Evolutionary conservation across 2,888 invertebrate genomes (phyloP), one percentile per base, ranked within the genome.

Genomic region (Cosmorhoe ocellata): DNA sequence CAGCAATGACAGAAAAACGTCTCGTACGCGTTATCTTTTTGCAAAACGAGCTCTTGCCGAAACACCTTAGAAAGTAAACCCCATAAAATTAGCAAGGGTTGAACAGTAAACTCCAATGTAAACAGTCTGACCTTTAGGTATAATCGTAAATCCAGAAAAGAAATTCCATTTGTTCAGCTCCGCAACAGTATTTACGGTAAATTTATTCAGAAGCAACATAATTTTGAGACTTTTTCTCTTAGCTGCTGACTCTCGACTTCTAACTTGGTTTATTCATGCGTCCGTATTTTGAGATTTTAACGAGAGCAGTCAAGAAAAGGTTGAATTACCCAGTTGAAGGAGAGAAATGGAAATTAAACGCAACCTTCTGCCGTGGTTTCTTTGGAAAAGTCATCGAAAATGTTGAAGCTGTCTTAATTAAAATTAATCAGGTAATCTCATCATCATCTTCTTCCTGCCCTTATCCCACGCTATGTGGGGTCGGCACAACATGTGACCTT

Each of bases 121-220:
- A 56, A 43, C 54, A 46, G 55, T 34, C 48, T 53, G 54, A 54
- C 47, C 52, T 47, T 54, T 3, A 38, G 44, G 41, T 54, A 50
- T 41, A 58, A 52, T 46, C 56, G 56, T 58, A 62, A 62, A 60
- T 55, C 51, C 44, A 44, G 36, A 46, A 39, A 59, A 54, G 31
- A 51, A 48, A 34, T 48, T 51, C 50, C 51, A 51, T 46, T 57
- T 48, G 37, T 57, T 56, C 51, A 50, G 53, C 51, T 36, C 45
- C 41, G 49, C 32, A 46, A 45, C 38, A 36, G 51, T 46, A 48
- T 59, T 61, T 51, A 53, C 51, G 55, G 46, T 34, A 54, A 56
- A 57, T 61, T 61, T 61, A 61, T 59, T 54, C 53, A 50, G 49
- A 52, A 58, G 51, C 51, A 24, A 53, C 56, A 46, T 54, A 55